phyloP scores from a whole-genome alignment of 2,113 vertebrate species.

The Egretta garzetta region DNA sequence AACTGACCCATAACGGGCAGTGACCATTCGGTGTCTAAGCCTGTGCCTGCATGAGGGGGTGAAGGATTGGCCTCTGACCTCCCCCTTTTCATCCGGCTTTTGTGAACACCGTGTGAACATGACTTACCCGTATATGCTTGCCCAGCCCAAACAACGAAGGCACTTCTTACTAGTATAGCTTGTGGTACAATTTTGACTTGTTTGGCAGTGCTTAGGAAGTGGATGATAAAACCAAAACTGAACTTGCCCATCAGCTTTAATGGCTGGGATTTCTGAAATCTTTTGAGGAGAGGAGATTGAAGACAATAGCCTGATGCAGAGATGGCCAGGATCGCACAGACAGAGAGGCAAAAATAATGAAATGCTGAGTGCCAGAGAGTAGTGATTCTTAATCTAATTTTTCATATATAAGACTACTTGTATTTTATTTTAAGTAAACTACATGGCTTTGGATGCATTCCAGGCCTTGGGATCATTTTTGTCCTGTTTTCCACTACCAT shows the following conservation, averaged over 20 bases:
- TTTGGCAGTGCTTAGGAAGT: neutral
- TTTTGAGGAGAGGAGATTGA: neutral
- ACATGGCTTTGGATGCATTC: neutral
- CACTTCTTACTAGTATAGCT: neutral
- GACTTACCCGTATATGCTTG: neutral
- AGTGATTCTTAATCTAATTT: neutral
- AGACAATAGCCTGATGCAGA: neutral
- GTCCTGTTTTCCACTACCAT: neutral
- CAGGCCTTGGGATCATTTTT: neutral
- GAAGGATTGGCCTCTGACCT: neutral
- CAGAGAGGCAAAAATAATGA: neutral
- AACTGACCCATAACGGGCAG: neutral
- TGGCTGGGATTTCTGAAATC: neutral
- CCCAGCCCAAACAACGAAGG: neutral
- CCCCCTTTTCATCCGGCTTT: neutral
- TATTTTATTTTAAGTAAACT: neutral
- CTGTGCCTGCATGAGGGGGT: neutral
- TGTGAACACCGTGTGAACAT: neutral
- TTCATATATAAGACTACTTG: neutral
- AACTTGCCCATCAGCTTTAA: neutral
- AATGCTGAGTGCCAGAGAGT: neutral
- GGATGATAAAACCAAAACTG: neutral
- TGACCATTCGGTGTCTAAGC: neutral
- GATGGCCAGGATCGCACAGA: neutral
- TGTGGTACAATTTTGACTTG: neutral